Percentiles rank a stretch among this genome's conserved stretches.
Evolutionary conservation across 2,113 vertebrate species (phyloP).

Genomic region (Chaenocephalus aceratus): DNA sequence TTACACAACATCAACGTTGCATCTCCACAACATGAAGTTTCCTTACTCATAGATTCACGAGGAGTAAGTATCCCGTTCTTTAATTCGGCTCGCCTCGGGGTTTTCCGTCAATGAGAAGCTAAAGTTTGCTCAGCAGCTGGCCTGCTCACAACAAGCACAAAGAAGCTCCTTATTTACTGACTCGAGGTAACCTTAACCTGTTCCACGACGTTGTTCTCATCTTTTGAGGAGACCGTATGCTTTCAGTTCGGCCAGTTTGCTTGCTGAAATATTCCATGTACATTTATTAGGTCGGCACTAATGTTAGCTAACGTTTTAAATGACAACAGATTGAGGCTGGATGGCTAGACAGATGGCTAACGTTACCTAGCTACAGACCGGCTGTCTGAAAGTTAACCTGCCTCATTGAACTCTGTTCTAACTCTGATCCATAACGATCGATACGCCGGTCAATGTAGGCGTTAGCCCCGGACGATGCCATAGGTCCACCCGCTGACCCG

Average conservation of each 20-base stretch:
- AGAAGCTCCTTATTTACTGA: constrained; percentile 72
- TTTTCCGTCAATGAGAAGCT: constrained; percentile 4
- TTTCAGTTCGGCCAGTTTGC: fast-evolving
- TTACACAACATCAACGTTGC: constrained; percentile 2
- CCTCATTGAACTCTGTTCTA: neutral
- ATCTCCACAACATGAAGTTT: constrained; percentile 68
- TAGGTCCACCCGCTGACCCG: neutral
- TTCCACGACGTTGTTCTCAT: neutral
- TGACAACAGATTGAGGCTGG: constrained; percentile 19
- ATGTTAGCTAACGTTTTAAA: neutral
- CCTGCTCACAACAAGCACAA: constrained; percentile 78
- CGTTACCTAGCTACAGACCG: constrained; percentile 38
- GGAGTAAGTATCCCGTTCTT: constrained; percentile 65
- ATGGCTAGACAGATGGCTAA: constrained; percentile 49
- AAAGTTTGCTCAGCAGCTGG: constrained; percentile 61
- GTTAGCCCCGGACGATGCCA: neutral
- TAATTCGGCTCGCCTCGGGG: fast-evolving
- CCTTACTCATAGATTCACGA: constrained; percentile 48
- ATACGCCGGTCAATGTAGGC: neutral
- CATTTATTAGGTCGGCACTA: neutral
- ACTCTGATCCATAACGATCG: neutral
- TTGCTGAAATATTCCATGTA: neutral
- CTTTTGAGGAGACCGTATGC: too few relatives aligned
- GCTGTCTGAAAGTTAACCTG: constrained; percentile 35
- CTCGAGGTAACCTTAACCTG: constrained; percentile 39